Percentiles rank a stretch among this genome's conserved stretches.
Conservation (phyloP, 2,797 vertebrate species). For the Natrix natrix region DNA sequence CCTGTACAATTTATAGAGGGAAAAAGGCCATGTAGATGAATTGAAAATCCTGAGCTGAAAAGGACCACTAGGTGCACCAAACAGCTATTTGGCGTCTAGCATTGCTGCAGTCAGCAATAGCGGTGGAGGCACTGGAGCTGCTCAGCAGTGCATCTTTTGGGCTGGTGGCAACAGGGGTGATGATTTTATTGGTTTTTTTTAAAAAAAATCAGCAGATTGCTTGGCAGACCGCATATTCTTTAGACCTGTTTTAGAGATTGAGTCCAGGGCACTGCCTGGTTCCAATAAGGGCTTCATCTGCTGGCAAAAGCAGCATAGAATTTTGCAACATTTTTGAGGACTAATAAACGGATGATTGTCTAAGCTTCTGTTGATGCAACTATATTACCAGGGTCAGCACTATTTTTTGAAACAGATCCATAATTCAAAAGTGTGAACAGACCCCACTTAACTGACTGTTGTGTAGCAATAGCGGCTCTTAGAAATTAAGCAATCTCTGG, state of each 20-base stretch:
- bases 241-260: background rate
- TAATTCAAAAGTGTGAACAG: slow-evolving; percentile 23
- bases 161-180: background rate
- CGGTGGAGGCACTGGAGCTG: background rate
- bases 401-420: background rate
- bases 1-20: background rate
- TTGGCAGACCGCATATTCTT: background rate
- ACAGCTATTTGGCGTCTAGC: background rate
- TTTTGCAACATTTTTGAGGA: background rate
- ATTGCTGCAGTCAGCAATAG: background rate
- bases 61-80: background rate
- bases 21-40: background rate
- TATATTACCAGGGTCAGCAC: background rate
- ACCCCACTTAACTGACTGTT: slow-evolving; percentile 41
- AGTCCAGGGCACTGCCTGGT: background rate
- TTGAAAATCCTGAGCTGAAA: background rate
- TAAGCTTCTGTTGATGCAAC: background rate
- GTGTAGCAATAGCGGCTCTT: slow-evolving; percentile 55
- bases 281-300: background rate
- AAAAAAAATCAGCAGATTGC: background rate
- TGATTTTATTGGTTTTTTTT: background rate
- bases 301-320: background rate
- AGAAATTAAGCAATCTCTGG: slow-evolving; percentile 65
- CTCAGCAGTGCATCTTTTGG: background rate
- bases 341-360: background rate